Base-by-base conservation (phyloP, 2,888 invertebrate genomes). In the Acleris literana region DNA sequence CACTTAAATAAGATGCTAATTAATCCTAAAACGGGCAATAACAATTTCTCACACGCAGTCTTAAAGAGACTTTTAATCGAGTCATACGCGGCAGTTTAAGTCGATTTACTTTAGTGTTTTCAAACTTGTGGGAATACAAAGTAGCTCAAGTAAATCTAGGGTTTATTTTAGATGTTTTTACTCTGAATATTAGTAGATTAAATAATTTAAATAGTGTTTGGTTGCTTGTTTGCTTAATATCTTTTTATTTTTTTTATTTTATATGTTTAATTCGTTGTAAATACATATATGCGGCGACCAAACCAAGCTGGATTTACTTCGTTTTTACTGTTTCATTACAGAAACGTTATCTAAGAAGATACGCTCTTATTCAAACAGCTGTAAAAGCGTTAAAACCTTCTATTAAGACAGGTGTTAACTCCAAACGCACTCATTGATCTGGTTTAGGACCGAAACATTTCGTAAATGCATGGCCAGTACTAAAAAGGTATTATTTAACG, bases 1-100 rank as follows among this genome's bases (percentile, higher is more conserved):
- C 55, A 64, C 66, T 68, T 59, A 71, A 69, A 71, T 68, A 69
- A 71, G 68, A 71, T 71, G 72, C 72, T 74, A 74, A 74, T 74
- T 74, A 74, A 71, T 71, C 63, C 69, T 71, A 72, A 71, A 72
- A 70, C 46, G 52, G 69, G 68, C 69, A 68, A 72, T 74, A 70
- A 70, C 68, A 64, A 71, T 72, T 72, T 72, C 70, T 72, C 71
- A 72, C 70, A 55, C 69, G 64, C 65, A 56, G 67, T 33, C 33
- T 65, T 44, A 5, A 17, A 22, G n/a, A n/a, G 54, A 58, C 18
- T 43, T 64, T 65, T 61, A 66, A 61, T 52, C 56, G 55, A 61
- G 39, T 13, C 56, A 18, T 17, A 22, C 58, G 13, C 58, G 9
- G 39, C 16, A 33, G 13, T 48, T 48, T 1, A 44, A 20, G 13